These are phyloP conservation scores for Hyposoter didymator DNA, from an alignment of 2,888 invertebrate species.

Conservation along the genomic window DNA sequence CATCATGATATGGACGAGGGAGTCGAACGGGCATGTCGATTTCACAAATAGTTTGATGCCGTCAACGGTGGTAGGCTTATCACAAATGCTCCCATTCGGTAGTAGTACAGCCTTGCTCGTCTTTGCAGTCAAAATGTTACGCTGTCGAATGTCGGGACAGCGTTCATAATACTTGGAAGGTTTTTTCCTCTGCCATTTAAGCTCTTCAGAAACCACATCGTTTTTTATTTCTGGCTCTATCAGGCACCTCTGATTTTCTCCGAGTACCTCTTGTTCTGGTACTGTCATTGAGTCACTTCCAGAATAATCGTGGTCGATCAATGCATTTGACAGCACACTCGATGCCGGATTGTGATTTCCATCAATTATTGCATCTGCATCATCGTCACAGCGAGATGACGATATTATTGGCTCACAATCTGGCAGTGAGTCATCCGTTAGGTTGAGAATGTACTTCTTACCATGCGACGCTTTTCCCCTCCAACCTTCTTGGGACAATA, in stretches of 20 bases:
- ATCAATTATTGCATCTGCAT: too few species aligned
- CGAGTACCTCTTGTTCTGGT: not conserved
- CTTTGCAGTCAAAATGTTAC: not conserved
- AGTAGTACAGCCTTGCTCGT: not conserved
- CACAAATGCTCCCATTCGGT: slow-evolving; percentile 7
- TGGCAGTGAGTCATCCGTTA: too few species aligned
- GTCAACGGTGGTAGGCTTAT: not conserved
- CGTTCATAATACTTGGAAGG: not conserved
- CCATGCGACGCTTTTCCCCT: too few species aligned
- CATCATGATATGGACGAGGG: slow-evolving; percentile 43
- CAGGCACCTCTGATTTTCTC: not conserved
- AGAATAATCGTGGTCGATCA: not conserved
- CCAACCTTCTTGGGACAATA: too few species aligned
- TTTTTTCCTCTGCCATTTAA: not conserved
- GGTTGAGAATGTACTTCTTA: too few species aligned
- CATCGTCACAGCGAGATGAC: too few species aligned
- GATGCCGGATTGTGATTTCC: too few species aligned
- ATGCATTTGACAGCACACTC: too few species aligned
- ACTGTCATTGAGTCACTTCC: not conserved
- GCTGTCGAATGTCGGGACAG: slow-evolving; percentile 18
- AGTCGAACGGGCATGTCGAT: slow-evolving; percentile 51
- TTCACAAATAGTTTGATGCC: slow-evolving; percentile 21
- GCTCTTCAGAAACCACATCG: not conserved
- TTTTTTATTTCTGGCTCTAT: not conserved
- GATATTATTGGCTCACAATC: too few species aligned